Evolutionary conservation across 2,797 vertebrate genomes (phyloP), one percentile per base, ranked within the genome.

Genomic region (Petrocephalus sullivani): DNA sequence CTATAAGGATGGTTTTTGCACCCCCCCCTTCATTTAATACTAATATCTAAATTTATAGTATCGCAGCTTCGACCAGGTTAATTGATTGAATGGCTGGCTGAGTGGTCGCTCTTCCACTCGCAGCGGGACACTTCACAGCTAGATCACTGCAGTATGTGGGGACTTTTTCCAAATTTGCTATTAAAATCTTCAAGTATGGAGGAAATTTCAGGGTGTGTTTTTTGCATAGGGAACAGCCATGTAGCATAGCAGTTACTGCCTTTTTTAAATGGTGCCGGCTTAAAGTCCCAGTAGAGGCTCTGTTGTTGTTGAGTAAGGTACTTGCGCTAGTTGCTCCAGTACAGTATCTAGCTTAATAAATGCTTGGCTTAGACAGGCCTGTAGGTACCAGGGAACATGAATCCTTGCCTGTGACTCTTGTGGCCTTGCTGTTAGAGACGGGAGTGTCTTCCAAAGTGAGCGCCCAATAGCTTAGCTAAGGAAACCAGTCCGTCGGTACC

Each of bases 151-250:
- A 78, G 16, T 78, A 2, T 46, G 71, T 14, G 28, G 75, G 75
- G 75, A 81, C 41, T 81, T 49, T 81, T 49, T 81, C 75, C 75
- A 81, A 21, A 49, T 81, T 81, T 81, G 75, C 75, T 81, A 81
- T 81, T 81, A 81, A 81, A 81, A 49, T 81, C 41, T 81, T 49
- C 16, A 81, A 9, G 41, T 81, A 49, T 81, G 75, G 41, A 81
- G 41, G 75, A 81, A 81, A 81, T 81, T 7, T 81, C 37, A 78
- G 71, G 41, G 19, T 81, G 75, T 81, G 75, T 81, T 81, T 46
- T 21, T 67, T 71, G 14, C 28, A 28, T 28, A 28, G 54, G 8
- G 8, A 56, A 56, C 54, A 56, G 1, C 54, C 54, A 9, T 56
- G 54, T 56, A 6, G 6, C 0, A 4, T 46, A 46, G 0, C 23